phyloP scores from a whole-genome alignment of 2,888 invertebrate species.

The Drosophila nr. fundita region DNA sequence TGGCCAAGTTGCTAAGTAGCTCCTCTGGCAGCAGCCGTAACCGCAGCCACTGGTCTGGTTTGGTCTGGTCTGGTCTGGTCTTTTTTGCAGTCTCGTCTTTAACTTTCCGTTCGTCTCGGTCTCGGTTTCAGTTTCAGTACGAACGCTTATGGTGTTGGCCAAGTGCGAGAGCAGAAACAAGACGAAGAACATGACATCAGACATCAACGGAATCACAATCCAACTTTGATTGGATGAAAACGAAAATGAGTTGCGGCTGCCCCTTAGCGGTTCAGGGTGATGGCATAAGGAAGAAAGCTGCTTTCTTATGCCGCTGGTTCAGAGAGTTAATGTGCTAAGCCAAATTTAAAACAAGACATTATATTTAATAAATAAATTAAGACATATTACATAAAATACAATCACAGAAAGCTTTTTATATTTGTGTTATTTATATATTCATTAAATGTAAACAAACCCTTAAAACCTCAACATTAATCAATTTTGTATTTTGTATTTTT shows the following conservation, averaged over 20 bases:
- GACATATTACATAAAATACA: no score
- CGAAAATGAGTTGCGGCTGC: conserved; percentile 15
- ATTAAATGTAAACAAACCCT: no score
- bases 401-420: neutral
- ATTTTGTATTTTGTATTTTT: no score
- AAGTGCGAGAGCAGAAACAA: conserved; percentile 17
- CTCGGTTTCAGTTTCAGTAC: conserved; percentile 29
- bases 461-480: neutral
- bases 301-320: conserved; percentile 23
- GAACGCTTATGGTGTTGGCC: conserved; percentile 30
- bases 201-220: conserved; percentile 32
- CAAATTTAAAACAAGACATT: neutral
- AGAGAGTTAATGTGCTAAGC: neutral
- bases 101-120: conserved; percentile 7
- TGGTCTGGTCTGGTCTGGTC: conserved; percentile 1
- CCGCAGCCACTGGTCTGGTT: conserved; percentile 17
- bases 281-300: conserved; percentile 39
- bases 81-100: conserved; percentile 18
- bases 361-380: neutral
- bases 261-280: conserved; percentile 22
- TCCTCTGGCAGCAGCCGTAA: conserved; percentile 15
- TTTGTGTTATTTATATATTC: neutral
- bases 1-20: conserved; percentile 31
- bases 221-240: conserved; percentile 11
- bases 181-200: conserved; percentile 56